A percentile compares a stretch with the other conserved stretches of the same genome.
Evolutionary conservation across 2,888 invertebrate species (phyloP).

Genomic region (Andrena trimmerana): DNA sequence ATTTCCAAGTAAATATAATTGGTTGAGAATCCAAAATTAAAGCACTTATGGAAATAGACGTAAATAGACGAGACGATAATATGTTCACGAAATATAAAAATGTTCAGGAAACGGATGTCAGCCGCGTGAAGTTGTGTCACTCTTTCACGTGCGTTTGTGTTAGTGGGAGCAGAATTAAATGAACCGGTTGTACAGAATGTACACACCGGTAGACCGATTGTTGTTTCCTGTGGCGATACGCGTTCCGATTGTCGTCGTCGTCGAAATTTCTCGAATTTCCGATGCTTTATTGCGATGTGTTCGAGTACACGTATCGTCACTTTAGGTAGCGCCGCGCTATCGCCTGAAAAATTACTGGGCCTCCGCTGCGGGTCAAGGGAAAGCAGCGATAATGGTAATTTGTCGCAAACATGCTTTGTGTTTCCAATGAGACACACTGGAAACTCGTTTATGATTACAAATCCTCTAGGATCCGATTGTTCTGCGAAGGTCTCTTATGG

Average conservation of each 20-base stretch:
- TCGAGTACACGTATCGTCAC: not conserved
- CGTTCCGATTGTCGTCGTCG: conserved; percentile 12
- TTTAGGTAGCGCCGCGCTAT: conserved; percentile 6
- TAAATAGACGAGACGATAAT: too few relatives aligned
- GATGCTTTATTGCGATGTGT: conserved; percentile 6
- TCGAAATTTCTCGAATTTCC: conserved; percentile 45
- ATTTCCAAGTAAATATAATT: too few relatives aligned
- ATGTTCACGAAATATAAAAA: too few relatives aligned
- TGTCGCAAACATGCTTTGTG: not conserved
- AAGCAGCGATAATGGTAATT: conserved; percentile 5
- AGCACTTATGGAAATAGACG: too few relatives aligned
- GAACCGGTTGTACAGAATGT: conserved; percentile 27
- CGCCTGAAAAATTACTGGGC: not conserved
- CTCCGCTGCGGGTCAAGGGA: not conserved
- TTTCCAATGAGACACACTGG: not conserved
- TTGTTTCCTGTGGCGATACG: conserved; percentile 47
- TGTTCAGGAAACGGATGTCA: too few relatives aligned
- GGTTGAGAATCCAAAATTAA: too few relatives aligned
- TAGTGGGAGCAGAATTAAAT: too few relatives aligned
- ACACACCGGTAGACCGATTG: conserved; percentile 55
- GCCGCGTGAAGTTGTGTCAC: too few relatives aligned
- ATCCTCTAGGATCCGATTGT: not conserved
- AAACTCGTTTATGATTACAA: not conserved
- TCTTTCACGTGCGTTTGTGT: too few relatives aligned
- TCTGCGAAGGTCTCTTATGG: too few relatives aligned